These are phyloP conservation scores for Cottus gobio DNA, from an alignment of 2,113 vertebrate species.

Conservation along the genomic window DNA sequence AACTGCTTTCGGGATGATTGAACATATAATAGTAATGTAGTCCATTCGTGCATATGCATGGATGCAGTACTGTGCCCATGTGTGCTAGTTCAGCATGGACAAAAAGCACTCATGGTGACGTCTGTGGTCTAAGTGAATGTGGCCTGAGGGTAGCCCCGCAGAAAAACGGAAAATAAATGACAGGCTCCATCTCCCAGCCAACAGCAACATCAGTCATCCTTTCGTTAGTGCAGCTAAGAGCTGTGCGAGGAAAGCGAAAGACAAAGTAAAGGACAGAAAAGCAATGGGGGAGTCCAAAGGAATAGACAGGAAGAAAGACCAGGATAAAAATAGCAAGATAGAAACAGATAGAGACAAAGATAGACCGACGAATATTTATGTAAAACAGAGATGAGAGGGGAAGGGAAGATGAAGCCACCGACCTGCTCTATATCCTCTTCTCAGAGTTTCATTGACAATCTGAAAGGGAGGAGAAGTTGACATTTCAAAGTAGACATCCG, in stretches of 20 bases:
- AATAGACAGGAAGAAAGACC: conserved; percentile 5
- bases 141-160: conserved; percentile 47
- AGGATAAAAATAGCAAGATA: conserved; percentile 30
- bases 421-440: neutral
- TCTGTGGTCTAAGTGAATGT: conserved; percentile 32
- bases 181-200: conserved; percentile 38
- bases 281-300: conserved; percentile 14
- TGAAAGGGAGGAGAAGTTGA: conserved; percentile 3
- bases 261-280: conserved; percentile 39
- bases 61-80: conserved; percentile 1
- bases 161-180: conserved; percentile 49
- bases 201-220: conserved; percentile 55
- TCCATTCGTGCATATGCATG: neutral
- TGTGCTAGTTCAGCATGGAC: conserved; percentile 11
- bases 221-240: conserved; percentile 50
- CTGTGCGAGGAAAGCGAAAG: conserved; percentile 2
- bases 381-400: neutral
- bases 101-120: conserved; percentile 18
- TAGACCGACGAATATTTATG: conserved; percentile 16
- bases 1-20: no score
- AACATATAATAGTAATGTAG: neutral
- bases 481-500: conserved; percentile 26
- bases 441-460: conserved; percentile 12
- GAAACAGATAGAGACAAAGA: conserved; percentile 8
- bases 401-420: conserved; percentile 1